phyloP scores from a whole-genome alignment of 2,797 vertebrate genomes.

The Luscinia megarhynchos region DNA sequence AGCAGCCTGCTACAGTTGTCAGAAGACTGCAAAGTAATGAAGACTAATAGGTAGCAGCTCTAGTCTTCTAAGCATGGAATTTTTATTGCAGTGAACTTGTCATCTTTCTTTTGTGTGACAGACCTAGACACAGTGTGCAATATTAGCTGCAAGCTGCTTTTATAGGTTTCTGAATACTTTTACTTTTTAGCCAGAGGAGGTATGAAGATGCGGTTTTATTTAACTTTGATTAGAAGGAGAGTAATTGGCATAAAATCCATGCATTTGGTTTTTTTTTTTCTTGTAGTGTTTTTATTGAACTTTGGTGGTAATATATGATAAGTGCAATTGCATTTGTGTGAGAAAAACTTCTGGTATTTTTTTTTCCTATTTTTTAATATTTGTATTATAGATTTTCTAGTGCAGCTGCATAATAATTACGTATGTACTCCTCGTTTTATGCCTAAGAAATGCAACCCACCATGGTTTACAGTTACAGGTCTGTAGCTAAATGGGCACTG shows the following conservation, averaged over 20 bases:
- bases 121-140: slow-evolving; percentile 82
- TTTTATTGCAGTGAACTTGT: slow-evolving; percentile 89
- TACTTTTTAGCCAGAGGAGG: slow-evolving; percentile 77
- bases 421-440: slow-evolving; percentile 22
- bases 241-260: slow-evolving; percentile 63
- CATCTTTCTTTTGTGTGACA: slow-evolving; percentile 88
- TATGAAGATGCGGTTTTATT: slow-evolving; percentile 72
- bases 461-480: slow-evolving; percentile 45
- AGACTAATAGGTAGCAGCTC: slow-evolving; percentile 89
- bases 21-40: slow-evolving; percentile 91
- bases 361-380: background rate
- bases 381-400: slow-evolving; percentile 32
- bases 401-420: slow-evolving; percentile 43
- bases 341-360: slow-evolving; percentile 16
- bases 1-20: slow-evolving; percentile 90
- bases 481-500: slow-evolving; percentile 22
- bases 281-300: slow-evolving; percentile 58
- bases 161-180: slow-evolving; percentile 77
- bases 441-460: slow-evolving; percentile 18
- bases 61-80: slow-evolving; percentile 88
- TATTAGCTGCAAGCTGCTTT: slow-evolving; percentile 81
- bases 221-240: slow-evolving; percentile 76
- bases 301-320: slow-evolving; percentile 53
- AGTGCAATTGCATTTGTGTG: slow-evolving; percentile 47
- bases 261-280: background rate